Conservation (phyloP, 2,797 vertebrate genomes). For the Chromis chromis region DNA sequence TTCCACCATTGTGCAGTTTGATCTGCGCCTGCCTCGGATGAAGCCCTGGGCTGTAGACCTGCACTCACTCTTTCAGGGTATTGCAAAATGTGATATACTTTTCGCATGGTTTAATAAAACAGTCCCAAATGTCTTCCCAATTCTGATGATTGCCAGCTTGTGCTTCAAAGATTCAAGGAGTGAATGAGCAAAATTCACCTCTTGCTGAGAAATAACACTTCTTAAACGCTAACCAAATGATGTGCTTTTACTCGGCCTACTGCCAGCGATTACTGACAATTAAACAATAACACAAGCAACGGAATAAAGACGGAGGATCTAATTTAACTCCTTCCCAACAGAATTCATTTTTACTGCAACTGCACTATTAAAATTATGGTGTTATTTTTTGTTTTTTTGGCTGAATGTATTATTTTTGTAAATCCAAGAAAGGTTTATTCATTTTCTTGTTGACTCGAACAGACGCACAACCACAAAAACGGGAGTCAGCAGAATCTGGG, state of each 20-base stretch:
- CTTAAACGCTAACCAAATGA: slow-evolving; percentile 46
- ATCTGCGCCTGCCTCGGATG: slow-evolving; percentile 69
- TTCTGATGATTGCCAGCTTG: slow-evolving; percentile 66
- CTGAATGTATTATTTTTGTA: slow-evolving; percentile 52
- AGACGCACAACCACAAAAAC: slow-evolving; percentile 44
- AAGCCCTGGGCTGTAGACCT: slow-evolving; percentile 70
- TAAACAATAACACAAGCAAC: slow-evolving; percentile 42
- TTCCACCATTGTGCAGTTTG: slow-evolving; percentile 65
- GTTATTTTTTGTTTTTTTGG: slow-evolving; percentile 21
- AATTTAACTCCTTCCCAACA: slow-evolving; percentile 45
- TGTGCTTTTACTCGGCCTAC: slow-evolving; percentile 39
- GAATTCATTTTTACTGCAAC: slow-evolving; percentile 26
- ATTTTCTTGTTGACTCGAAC: slow-evolving; percentile 48
- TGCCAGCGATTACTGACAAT: slow-evolving; percentile 52
- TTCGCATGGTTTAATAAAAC: slow-evolving; percentile 66
- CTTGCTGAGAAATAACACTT: slow-evolving; percentile 35
- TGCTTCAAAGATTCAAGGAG: slow-evolving; percentile 47
- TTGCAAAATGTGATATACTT: slow-evolving; percentile 65
- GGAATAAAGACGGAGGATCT: slow-evolving; percentile 43
- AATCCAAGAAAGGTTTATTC: slow-evolving; percentile 49
- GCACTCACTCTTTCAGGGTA: slow-evolving; percentile 70
- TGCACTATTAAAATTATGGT: slow-evolving; percentile 45
- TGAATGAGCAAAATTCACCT: slow-evolving; percentile 36
- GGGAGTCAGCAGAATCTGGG: slow-evolving; percentile 59
- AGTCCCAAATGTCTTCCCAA: slow-evolving; percentile 59